These are phyloP conservation scores for Osedax fenrisi DNA, from an alignment of 2,888 invertebrate genomes.

Conservation along the genomic window DNA sequence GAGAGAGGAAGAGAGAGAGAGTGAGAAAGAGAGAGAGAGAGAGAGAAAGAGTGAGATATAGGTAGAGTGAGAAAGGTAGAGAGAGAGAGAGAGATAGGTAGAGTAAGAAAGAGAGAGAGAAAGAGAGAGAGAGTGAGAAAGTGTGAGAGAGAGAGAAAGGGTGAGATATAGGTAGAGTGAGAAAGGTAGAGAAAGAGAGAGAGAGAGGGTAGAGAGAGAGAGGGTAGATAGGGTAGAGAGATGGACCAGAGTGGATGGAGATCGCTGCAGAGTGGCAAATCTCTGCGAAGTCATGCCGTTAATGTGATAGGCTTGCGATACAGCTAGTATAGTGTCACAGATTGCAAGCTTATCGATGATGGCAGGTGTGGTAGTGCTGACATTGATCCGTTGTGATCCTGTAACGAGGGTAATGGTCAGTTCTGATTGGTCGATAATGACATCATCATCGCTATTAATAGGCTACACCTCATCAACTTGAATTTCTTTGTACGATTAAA, in stretches of 20 bases:
- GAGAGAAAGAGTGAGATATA: not conserved
- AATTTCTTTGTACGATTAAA: no score
- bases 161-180: not conserved
- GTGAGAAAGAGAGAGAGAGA: not conserved
- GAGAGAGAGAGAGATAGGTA: not conserved
- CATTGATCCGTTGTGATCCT: not conserved
- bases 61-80: not conserved
- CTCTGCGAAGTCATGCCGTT: constrained; percentile 78
- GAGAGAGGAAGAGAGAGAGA: not conserved
- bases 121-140: not conserved
- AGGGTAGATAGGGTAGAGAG: not conserved
- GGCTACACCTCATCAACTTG: no score
- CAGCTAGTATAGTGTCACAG: constrained; percentile 67
- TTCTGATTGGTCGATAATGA: no score
- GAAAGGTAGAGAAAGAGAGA: not conserved
- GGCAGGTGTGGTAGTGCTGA: constrained; percentile 14
- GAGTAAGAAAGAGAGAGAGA: not conserved
- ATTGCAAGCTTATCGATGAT: constrained; percentile 59
- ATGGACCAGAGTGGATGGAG: constrained; percentile 59
- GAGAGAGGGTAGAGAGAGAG: not conserved
- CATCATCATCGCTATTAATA: no score
- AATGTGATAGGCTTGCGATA: constrained; percentile 69
- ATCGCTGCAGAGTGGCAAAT: constrained; percentile 60
- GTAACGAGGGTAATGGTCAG: no score
- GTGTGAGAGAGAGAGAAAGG: not conserved